These are phyloP conservation scores for Drosophila willistoni DNA, from an alignment of 1,140 invertebrate genomes.

Conservation along the genomic window DNA sequence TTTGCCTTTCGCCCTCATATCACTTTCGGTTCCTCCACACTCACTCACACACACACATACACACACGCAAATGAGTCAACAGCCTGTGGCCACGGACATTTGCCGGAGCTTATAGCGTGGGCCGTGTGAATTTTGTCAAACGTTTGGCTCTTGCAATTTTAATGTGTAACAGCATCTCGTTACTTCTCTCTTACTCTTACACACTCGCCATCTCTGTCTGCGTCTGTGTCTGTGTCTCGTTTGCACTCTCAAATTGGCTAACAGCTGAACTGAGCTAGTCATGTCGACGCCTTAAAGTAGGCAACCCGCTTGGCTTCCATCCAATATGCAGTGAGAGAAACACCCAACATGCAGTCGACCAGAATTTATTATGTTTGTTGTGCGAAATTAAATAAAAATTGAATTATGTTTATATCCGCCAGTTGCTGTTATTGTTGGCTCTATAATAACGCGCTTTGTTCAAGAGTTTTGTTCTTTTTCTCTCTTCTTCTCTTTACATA, in stretches of 20 bases:
- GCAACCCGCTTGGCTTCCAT: slow-evolving; percentile 44
- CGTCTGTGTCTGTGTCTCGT: not conserved
- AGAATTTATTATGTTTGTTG: slow-evolving; percentile 80
- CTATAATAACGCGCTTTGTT: slow-evolving; percentile 74
- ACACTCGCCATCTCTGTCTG: not conserved
- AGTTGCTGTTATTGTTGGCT: slow-evolving; percentile 74
- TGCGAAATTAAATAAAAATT: slow-evolving; percentile 80
- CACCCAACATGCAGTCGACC: slow-evolving; percentile 54
- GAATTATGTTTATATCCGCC: slow-evolving; percentile 79
- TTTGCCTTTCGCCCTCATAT: slow-evolving; percentile 53
- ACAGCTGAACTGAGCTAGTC: slow-evolving; percentile 22
- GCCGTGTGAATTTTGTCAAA: slow-evolving; percentile 24
- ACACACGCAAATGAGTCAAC: slow-evolving; percentile 69
- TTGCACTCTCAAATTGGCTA: slow-evolving; percentile 45
- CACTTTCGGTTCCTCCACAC: slow-evolving; percentile 32
- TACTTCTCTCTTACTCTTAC: slow-evolving; percentile 3
- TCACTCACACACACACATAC: not conserved
- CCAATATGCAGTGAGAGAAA: slow-evolving; percentile 28
- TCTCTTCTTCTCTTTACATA: slow-evolving; percentile 5
- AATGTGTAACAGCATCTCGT: not conserved
- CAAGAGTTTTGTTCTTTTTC: slow-evolving; percentile 18
- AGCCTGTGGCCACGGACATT: slow-evolving; percentile 61
- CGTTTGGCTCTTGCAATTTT: slow-evolving; percentile 18
- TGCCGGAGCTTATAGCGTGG: slow-evolving; percentile 39
- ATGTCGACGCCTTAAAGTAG: slow-evolving; percentile 51